These are phyloP conservation scores for Margarornis squamiger DNA, from an alignment of 2,797 vertebrate species.

Conservation along the genomic window DNA sequence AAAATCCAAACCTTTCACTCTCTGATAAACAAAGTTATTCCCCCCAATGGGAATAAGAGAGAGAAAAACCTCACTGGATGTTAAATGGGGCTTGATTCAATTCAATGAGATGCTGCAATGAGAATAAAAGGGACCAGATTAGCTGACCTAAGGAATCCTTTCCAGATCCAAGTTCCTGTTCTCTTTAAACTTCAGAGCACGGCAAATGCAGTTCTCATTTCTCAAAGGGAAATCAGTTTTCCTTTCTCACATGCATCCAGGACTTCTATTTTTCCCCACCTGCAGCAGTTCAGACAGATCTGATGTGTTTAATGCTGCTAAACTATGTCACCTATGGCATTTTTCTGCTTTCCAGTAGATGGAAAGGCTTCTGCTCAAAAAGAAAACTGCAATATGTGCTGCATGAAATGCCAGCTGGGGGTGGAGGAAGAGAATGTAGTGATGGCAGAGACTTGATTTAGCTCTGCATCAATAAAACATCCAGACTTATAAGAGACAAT, in stretches of 20 bases:
- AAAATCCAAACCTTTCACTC: background rate
- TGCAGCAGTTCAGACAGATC: slow-evolving; percentile 46
- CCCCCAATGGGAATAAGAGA: background rate
- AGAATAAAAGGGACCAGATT: background rate
- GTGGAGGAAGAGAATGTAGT: slow-evolving; percentile 20
- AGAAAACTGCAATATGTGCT: slow-evolving; percentile 65
- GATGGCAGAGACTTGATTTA: slow-evolving; percentile 63
- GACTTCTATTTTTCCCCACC: background rate
- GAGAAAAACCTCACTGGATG: background rate
- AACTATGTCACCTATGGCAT: slow-evolving; percentile 61
- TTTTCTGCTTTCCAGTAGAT: slow-evolving; percentile 59
- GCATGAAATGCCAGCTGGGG: slow-evolving; percentile 66
- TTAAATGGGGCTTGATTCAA: background rate
- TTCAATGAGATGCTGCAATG: background rate
- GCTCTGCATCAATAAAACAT: slow-evolving; percentile 54
- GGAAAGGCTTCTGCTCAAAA: slow-evolving; percentile 57
- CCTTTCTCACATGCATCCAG: background rate
- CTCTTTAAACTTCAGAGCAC: background rate
- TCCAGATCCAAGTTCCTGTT: background rate
- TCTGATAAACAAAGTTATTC: background rate
- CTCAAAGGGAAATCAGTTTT: slow-evolving; percentile 18
- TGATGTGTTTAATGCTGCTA: slow-evolving; percentile 48
- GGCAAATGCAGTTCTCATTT: background rate
- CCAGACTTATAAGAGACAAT: slow-evolving; percentile 3
- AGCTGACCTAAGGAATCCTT: background rate